Evolutionary conservation across 2,888 invertebrate genomes (phyloP).

Genomic region (Lochmaea crataegi): DNA sequence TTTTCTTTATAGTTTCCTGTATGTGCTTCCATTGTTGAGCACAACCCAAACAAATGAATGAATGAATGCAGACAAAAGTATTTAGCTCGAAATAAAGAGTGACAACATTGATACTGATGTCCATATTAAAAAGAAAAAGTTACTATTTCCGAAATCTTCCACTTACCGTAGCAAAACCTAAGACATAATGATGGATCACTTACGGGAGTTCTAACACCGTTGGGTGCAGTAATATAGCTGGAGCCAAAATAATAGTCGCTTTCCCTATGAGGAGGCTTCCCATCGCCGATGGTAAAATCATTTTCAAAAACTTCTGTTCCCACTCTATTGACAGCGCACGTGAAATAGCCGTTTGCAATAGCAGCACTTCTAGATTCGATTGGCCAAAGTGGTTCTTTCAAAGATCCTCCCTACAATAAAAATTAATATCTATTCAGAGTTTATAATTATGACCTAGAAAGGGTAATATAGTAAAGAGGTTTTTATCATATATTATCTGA

Average conservation of each 20-base stretch:
- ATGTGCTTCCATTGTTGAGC: no score
- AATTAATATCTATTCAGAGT: no score
- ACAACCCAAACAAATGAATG: no score
- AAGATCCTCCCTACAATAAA: slow-evolving; percentile 65
- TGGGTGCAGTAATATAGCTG: slow-evolving; percentile 92
- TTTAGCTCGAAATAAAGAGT: background rate
- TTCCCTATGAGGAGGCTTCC: slow-evolving; percentile 76
- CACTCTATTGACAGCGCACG: slow-evolving; percentile 94
- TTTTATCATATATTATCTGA: background rate
- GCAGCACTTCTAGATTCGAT: slow-evolving; percentile 97
- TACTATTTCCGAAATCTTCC: no score
- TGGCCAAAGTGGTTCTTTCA: slow-evolving; percentile 94
- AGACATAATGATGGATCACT: slow-evolving; percentile 48
- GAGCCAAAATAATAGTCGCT: slow-evolving; percentile 97
- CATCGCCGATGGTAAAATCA: slow-evolving; percentile 88
- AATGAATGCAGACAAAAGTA: no score
- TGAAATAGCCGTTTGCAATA: slow-evolving; percentile 93
- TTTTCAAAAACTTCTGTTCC: slow-evolving; percentile 86
- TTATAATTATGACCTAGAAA: no score
- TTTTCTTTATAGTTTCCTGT: no score
- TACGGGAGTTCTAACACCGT: slow-evolving; percentile 91
- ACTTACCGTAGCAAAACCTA: background rate
- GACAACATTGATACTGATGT: no score
- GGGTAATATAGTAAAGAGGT: no score
- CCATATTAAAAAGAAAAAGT: no score